phyloP scores from a whole-genome alignment of 2,797 vertebrate species.

The Chelon labrosus region DNA sequence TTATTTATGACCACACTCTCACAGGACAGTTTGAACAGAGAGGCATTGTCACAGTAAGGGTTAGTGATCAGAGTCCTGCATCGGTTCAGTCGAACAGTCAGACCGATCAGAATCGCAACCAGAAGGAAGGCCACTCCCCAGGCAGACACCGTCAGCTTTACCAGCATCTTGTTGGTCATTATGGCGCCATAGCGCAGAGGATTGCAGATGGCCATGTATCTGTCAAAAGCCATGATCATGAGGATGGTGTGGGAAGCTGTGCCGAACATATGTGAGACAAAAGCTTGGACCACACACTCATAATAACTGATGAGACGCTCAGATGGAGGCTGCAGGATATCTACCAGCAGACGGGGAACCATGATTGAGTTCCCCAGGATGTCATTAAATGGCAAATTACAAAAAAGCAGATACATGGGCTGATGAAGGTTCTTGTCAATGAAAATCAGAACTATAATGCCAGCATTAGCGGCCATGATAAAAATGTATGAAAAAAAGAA shows the following conservation, averaged over 20 bases:
- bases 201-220: slow-evolving; percentile 86
- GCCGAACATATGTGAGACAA: slow-evolving; percentile 82
- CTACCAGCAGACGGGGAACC: slow-evolving; percentile 77
- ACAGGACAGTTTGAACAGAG: slow-evolving; percentile 20
- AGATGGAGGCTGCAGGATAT: slow-evolving; percentile 80
- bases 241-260: slow-evolving; percentile 82
- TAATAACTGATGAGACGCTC: slow-evolving; percentile 82
- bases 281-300: slow-evolving; percentile 85
- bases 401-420: slow-evolving; percentile 87
- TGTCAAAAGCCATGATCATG: slow-evolving; percentile 88
- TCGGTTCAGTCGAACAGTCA: slow-evolving; percentile 54
- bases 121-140: slow-evolving; percentile 31
- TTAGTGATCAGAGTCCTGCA: slow-evolving; percentile 61
- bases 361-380: slow-evolving; percentile 77
- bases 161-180: slow-evolving; percentile 73
- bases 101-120: slow-evolving; percentile 32
- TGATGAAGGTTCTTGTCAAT: slow-evolving; percentile 79
- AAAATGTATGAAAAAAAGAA: slow-evolving; percentile 12
- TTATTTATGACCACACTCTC: too few relatives aligned
- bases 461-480: slow-evolving; percentile 45
- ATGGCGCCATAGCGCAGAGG: slow-evolving; percentile 78
- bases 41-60: slow-evolving; percentile 72
- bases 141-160: slow-evolving; percentile 25
- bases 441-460: slow-evolving; percentile 35
- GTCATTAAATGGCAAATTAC: slow-evolving; percentile 82